A percentile compares a stretch with the other conserved stretches of the same genome.
Conservation (phyloP, 2,797 vertebrate genomes). For the Muraenolepis orangiensis region DNA sequence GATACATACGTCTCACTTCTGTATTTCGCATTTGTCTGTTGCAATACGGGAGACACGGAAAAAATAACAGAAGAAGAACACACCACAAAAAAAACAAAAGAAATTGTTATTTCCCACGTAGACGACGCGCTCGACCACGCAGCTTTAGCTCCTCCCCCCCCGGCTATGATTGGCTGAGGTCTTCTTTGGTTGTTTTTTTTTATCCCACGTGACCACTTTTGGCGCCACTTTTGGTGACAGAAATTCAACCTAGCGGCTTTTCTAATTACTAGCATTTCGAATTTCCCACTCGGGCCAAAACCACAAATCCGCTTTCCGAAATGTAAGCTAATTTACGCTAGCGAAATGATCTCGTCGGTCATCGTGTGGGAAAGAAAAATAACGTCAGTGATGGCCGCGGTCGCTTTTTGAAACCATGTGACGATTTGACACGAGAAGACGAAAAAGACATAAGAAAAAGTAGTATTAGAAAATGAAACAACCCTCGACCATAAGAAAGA, state of each 20-base stretch:
- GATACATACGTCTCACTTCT: not conserved
- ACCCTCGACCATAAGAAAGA: too few relatives aligned
- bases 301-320: not conserved
- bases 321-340: not conserved
- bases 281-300: too few relatives aligned
- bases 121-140: not conserved
- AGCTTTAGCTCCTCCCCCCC: not conserved
- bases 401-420: too few relatives aligned
- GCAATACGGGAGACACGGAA: not conserved
- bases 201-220: not conserved
- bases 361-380: not conserved
- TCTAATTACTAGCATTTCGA: too few relatives aligned
- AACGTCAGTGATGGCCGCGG: not conserved
- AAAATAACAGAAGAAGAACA: too few relatives aligned
- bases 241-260: not conserved
- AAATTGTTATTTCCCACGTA: too few relatives aligned
- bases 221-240: not conserved
- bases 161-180: not conserved
- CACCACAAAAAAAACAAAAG: too few relatives aligned
- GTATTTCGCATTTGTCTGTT: not conserved
- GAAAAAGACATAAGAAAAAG: not conserved
- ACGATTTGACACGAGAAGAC: too few relatives aligned
- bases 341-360: too few relatives aligned
- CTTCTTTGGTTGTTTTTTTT: conserved; percentile 1
- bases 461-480: not conserved